phyloP scores from a whole-genome alignment of 1,140 invertebrate species.

The Bombus terrestris region DNA sequence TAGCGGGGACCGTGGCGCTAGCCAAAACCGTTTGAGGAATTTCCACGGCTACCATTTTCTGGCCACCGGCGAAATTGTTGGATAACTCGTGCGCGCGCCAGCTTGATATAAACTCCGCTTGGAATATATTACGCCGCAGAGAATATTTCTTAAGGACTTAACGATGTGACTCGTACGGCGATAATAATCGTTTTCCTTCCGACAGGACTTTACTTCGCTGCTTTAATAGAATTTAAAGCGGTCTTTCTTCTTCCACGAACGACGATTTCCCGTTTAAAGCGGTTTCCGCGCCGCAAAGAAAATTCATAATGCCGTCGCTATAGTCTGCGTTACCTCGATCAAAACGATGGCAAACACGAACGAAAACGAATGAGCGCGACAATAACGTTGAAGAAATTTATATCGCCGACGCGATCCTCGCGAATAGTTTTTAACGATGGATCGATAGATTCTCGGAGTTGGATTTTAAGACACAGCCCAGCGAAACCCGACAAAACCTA shows the following conservation, averaged over 20 bases:
- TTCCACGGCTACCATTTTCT: conserved; percentile 28
- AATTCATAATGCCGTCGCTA: too few species aligned
- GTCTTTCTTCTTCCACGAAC: neutral
- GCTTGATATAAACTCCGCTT: conserved; percentile 20
- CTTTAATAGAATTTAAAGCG: conserved; percentile 46
- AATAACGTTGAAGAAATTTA: too few species aligned
- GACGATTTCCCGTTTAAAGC: neutral
- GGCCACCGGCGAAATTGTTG: conserved; percentile 33
- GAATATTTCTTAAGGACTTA: conserved; percentile 54
- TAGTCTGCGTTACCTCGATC: too few species aligned
- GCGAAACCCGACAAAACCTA: neutral
- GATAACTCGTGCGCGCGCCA: conserved; percentile 18
- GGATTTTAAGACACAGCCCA: neutral
- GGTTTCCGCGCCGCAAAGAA: neutral
- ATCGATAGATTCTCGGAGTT: neutral
- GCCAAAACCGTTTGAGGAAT: conserved; percentile 52
- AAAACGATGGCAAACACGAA: too few species aligned
- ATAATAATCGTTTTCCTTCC: conserved; percentile 52
- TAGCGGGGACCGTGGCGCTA: neutral
- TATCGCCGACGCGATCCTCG: too few species aligned
- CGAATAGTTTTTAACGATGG: too few species aligned
- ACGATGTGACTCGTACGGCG: conserved; percentile 26
- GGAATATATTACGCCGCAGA: conserved; percentile 43
- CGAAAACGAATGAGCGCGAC: too few species aligned
- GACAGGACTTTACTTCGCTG: conserved; percentile 24